phyloP scores from a whole-genome alignment of 2,888 invertebrate genomes.

The Ametastegia equiseti region DNA sequence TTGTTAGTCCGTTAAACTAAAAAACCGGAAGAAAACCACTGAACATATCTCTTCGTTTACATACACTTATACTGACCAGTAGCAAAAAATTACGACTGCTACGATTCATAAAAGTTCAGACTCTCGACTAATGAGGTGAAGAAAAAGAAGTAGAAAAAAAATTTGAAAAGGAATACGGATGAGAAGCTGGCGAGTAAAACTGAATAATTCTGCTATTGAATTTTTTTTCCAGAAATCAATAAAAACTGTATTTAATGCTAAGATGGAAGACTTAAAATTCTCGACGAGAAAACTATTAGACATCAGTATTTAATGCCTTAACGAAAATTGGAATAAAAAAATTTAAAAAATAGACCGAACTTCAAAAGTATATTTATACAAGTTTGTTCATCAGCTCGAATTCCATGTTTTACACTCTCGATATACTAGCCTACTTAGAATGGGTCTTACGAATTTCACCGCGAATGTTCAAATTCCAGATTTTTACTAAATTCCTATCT shows the following conservation, averaged over 20 bases:
- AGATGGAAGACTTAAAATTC: no score
- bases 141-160: neutral
- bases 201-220: no score
- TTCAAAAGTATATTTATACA: no score
- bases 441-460: neutral
- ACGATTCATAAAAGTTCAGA: neutral
- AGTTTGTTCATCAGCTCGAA: no score
- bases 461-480: neutral
- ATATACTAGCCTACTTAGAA: neutral
- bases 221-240: no score
- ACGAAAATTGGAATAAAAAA: no score
- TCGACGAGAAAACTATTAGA: no score
- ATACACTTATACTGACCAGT: neutral
- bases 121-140: neutral
- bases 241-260: no score
- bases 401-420: neutral
- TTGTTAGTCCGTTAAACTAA: neutral
- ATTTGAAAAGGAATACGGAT: neutral
- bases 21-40: conserved; percentile 4
- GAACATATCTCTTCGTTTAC: neutral
- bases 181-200: neutral
- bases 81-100: neutral
- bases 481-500: neutral
- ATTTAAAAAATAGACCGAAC: no score
- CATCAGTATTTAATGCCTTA: no score